Conservation (phyloP, 2,888 invertebrate genomes). For the Aporophyla nigra region DNA sequence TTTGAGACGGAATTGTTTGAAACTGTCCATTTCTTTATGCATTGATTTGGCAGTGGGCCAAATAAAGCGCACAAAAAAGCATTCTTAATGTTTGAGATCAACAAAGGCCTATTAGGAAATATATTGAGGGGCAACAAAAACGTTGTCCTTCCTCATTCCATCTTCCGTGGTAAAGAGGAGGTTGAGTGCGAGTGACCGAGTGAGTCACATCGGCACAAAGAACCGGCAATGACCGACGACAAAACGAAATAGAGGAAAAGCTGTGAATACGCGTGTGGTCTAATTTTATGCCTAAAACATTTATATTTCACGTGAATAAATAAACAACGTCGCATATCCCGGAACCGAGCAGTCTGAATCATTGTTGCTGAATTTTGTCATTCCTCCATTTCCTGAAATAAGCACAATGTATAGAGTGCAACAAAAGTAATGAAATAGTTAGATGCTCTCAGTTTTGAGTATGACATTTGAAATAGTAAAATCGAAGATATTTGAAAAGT, state of each 20-base stretch:
- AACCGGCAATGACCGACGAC: constrained; percentile 74
- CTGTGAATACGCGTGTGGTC: constrained; percentile 70
- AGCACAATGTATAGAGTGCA: neutral
- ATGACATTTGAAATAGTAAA: neutral
- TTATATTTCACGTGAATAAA: constrained; percentile 58
- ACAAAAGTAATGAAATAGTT: neutral
- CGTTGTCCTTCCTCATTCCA: constrained; percentile 78
- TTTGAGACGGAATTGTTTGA: constrained; percentile 60
- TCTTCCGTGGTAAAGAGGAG: constrained; percentile 74
- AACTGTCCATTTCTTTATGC: constrained; percentile 49
- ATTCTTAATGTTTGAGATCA: constrained; percentile 63
- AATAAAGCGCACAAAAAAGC: constrained; percentile 72
- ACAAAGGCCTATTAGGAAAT: constrained; percentile 77
- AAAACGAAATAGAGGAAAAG: constrained; percentile 81
- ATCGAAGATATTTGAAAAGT: neutral
- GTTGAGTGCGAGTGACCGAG: constrained; percentile 66
- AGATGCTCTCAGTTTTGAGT: neutral
- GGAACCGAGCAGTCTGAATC: constrained; percentile 45
- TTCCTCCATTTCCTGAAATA: constrained; percentile 36
- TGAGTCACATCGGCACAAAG: constrained; percentile 82
- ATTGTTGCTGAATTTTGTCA: constrained; percentile 35
- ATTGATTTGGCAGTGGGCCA: constrained; percentile 80
- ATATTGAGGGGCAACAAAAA: constrained; percentile 74
- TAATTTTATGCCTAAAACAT: constrained; percentile 57
- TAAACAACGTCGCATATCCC: constrained; percentile 37